Conservation (phyloP, 2,797 vertebrate species). For the Enteromius anoplus region DNA sequence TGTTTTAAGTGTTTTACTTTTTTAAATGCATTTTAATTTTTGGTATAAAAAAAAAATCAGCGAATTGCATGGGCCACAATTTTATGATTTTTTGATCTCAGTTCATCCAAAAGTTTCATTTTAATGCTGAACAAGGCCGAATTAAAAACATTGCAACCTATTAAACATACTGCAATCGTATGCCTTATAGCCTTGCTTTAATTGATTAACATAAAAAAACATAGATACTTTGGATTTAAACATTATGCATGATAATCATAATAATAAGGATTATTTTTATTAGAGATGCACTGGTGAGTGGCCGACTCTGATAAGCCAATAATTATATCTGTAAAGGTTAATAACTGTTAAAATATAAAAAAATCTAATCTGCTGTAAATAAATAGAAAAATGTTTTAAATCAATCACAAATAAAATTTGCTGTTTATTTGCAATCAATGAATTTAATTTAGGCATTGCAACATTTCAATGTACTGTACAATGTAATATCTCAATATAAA, state of each 20-base stretch:
- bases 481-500: neutral
- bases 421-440: neutral
- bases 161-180: neutral
- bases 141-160: neutral
- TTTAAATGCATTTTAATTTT: neutral
- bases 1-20: neutral
- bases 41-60: neutral
- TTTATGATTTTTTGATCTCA: neutral
- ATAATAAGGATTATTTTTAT: neutral
- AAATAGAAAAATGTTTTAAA: neutral
- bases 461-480: conserved; percentile 4
- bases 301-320: neutral
- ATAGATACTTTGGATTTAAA: neutral
- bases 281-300: neutral
- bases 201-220: neutral
- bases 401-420: neutral
- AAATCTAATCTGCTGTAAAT: neutral
- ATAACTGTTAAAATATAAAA: neutral
- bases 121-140: neutral
- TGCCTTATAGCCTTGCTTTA: conserved; percentile 1
- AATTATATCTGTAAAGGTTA: neutral
- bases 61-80: neutral
- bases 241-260: neutral
- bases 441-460: neutral
- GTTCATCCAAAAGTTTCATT: neutral